Evolutionary conservation across 2,797 vertebrate genomes (phyloP).

Genomic region (Gambusia yucatana): DNA sequence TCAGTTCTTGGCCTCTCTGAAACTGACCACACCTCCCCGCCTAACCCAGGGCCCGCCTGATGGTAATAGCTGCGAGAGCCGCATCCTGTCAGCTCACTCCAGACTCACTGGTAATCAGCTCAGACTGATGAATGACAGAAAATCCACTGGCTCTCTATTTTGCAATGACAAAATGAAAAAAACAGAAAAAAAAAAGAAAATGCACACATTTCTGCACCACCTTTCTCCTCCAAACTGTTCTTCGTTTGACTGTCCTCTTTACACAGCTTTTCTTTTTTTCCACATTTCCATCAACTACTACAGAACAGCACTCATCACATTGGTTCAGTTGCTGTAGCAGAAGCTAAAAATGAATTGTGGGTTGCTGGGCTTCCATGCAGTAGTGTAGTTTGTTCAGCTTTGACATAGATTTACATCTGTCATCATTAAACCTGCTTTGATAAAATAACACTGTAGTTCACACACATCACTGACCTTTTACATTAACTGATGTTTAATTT

Average conservation of each 20-base stretch:
- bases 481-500: background rate
- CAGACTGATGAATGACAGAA: slow-evolving; percentile 81
- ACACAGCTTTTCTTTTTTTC: slow-evolving; percentile 20
- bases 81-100: slow-evolving; percentile 83
- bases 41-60: slow-evolving; percentile 70
- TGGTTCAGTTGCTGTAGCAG: slow-evolving; percentile 59
- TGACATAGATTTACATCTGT: slow-evolving; percentile 32
- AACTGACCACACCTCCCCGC: slow-evolving; percentile 37
- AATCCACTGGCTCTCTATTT: slow-evolving; percentile 68
- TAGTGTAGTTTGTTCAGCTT: slow-evolving; percentile 27
- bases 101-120: slow-evolving; percentile 79
- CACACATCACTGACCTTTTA: slow-evolving; percentile 1
- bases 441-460: slow-evolving; percentile 29
- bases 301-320: slow-evolving; percentile 56
- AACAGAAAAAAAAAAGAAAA: background rate
- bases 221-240: background rate
- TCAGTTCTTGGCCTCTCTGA: slow-evolving; percentile 61
- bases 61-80: slow-evolving; percentile 80
- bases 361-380: slow-evolving; percentile 52
- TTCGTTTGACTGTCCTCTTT: slow-evolving; percentile 61
- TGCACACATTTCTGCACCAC: slow-evolving; percentile 10
- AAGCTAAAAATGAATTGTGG: slow-evolving; percentile 61
- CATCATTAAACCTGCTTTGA: slow-evolving; percentile 35
- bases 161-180: slow-evolving; percentile 44
- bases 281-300: slow-evolving; percentile 54